A percentile compares a stretch with the other conserved stretches of the same genome.
phyloP scores from a whole-genome alignment of 2,888 invertebrate genomes.

The Frankliniella intonsa region DNA sequence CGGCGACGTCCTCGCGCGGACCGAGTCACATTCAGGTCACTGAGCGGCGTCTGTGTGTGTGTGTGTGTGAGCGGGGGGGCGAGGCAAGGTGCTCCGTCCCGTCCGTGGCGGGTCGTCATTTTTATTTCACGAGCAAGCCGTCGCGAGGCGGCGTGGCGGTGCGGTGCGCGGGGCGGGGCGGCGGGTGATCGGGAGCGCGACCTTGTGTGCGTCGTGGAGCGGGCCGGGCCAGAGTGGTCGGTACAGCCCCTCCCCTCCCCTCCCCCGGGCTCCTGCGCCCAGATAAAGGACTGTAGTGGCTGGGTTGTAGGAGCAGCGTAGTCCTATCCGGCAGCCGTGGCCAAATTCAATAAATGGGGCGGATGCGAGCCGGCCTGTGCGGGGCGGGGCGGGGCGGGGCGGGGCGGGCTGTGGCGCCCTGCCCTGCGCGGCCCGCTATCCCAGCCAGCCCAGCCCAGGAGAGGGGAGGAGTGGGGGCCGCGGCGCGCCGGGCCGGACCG shows the following conservation, averaged over 20 bases:
- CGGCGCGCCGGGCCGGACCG: background rate
- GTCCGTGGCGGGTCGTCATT: too few relatives aligned
- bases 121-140: too few relatives aligned
- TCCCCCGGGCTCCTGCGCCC: background rate
- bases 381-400: background rate
- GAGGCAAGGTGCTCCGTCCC: too few relatives aligned
- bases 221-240: too few relatives aligned
- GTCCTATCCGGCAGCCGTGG: background rate
- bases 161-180: too few relatives aligned
- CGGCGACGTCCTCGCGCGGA: too few relatives aligned
- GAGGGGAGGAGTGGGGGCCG: background rate
- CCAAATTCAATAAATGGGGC: background rate
- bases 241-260: background rate
- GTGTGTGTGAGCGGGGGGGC: too few relatives aligned
- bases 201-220: background rate
- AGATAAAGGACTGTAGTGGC: background rate
- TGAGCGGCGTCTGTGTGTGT: too few relatives aligned
- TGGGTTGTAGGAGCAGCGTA: background rate
- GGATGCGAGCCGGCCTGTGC: background rate
- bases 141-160: too few relatives aligned
- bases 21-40: too few relatives aligned
- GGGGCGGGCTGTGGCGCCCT: background rate
- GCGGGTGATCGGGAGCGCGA: too few relatives aligned
- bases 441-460: background rate
- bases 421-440: background rate